Conservation (phyloP, 2,888 invertebrate species). For the Brenthis daphne region DNA sequence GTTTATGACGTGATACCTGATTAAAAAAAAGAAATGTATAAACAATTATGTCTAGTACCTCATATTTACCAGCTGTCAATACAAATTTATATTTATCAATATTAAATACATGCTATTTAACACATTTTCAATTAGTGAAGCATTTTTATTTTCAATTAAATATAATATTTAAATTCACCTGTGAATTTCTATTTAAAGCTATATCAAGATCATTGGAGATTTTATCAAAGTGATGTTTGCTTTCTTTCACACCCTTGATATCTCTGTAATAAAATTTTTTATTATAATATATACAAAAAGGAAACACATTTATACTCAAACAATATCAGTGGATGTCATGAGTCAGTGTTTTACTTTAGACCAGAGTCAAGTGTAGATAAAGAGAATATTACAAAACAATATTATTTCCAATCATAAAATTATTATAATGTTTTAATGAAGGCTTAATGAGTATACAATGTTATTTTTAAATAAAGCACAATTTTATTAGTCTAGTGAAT, state of each 20-base stretch:
- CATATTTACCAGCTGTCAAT: too few species aligned
- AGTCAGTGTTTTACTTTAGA: constrained; percentile 16
- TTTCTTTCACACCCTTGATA: constrained; percentile 94
- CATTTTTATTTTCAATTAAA: neutral
- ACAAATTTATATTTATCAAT: too few species aligned
- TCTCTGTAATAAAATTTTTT: constrained; percentile 84
- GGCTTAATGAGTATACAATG: too few species aligned
- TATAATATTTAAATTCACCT: constrained; percentile 68
- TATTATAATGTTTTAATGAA: neutral
- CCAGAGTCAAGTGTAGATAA: too few species aligned
- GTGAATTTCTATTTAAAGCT: constrained; percentile 92
- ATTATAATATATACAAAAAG: constrained; percentile 6
- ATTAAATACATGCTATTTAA: too few species aligned
- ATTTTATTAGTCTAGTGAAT: constrained; percentile 35
- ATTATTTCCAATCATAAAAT: neutral
- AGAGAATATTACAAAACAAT: neutral
- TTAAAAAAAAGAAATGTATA: neutral
- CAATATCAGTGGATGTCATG: constrained; percentile 18
- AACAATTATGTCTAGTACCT: too few species aligned
- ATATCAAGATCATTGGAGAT: constrained; percentile 95
- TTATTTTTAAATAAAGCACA: constrained; percentile 3
- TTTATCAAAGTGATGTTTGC: constrained; percentile 95
- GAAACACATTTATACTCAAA: constrained; percentile 19
- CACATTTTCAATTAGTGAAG: too few species aligned
- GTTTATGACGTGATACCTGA: constrained; percentile 89